Conservation (phyloP, 2,797 vertebrate species). For the Botia almorhae region DNA sequence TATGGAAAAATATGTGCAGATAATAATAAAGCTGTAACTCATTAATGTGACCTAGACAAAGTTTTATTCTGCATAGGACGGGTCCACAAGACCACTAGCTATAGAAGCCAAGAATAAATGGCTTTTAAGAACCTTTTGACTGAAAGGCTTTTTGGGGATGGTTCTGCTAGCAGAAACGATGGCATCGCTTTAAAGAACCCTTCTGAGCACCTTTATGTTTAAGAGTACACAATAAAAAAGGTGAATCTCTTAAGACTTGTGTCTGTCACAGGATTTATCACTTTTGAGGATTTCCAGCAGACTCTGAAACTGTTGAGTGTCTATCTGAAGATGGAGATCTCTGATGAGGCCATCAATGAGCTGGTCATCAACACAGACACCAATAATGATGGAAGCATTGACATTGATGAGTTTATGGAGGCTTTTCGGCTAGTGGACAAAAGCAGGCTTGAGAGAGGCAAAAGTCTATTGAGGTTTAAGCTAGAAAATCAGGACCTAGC, state of each 20-base stretch:
- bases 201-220: no score
- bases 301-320: slow-evolving; percentile 91
- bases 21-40: neutral
- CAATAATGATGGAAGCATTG: slow-evolving; percentile 92
- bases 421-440: slow-evolving; percentile 93
- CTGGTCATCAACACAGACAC: slow-evolving; percentile 89
- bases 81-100: no score
- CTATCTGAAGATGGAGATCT: slow-evolving; percentile 86
- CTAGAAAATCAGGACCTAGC: slow-evolving; percentile 26
- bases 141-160: no score
- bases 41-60: no score
- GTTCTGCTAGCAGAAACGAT: no score
- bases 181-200: neutral
- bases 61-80: no score
- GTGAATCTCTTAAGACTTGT: neutral
- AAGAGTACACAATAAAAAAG: no score
- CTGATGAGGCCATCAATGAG: slow-evolving; percentile 84
- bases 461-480: slow-evolving; percentile 76
- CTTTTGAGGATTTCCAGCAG: slow-evolving; percentile 90
- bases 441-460: slow-evolving; percentile 74
- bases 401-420: slow-evolving; percentile 96
- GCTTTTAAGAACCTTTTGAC: no score
- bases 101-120: no score
- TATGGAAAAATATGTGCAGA: slow-evolving; percentile 63
- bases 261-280: slow-evolving; percentile 83